Base-by-base conservation (phyloP, 2,797 vertebrate genomes). In the Sternotherus odoratus region DNA sequence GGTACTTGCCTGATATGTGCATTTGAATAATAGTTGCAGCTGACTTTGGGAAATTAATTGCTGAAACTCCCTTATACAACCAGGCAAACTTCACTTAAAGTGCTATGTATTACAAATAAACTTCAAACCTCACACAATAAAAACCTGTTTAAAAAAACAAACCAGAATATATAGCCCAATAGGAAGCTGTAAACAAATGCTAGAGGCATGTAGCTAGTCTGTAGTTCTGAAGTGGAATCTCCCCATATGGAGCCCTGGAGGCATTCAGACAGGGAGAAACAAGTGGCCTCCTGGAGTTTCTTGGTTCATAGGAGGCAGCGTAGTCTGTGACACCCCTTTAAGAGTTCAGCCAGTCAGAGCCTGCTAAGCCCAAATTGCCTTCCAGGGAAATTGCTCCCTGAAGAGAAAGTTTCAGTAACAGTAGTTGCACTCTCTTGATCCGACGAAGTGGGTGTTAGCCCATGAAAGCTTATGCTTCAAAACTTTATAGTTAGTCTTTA, bases 321-420 rank as follows among this genome's bases (percentile, higher is more conserved):
- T 19, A 78, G 56, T 26, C 28, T 49, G 36, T 46, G 72, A 49
- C 39, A 19, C 2, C 24, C 39, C 60, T 57, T 51, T 43, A 79
- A 79, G 9, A 4, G 86, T 63, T 26, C 51, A 0, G 0, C 46
- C 28, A 2, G 23, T 60, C 51, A 4, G 3, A 23, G 77, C 66
- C 2, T 0, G 10, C 48, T 77, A 43, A 12, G 33, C 12, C 66
- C 11, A 6, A 43, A 49, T 23, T 89, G 1, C 4, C 48, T 84
- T 80, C 28, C 48, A 66, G 60, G 54, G 46, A 79, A 17, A 49
- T 43, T 78, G 36, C 11, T 90, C 9, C 56, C 23, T 30, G 51
- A 80, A 86, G 63, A 21, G 87, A 46, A 26, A 26, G 5, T n/a
- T 75, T 50, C 1, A 0, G 23, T 33, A 43, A 36, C 16, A 66